phyloP scores from a whole-genome alignment of 2,888 invertebrate genomes.

The Machimus rusticus region DNA sequence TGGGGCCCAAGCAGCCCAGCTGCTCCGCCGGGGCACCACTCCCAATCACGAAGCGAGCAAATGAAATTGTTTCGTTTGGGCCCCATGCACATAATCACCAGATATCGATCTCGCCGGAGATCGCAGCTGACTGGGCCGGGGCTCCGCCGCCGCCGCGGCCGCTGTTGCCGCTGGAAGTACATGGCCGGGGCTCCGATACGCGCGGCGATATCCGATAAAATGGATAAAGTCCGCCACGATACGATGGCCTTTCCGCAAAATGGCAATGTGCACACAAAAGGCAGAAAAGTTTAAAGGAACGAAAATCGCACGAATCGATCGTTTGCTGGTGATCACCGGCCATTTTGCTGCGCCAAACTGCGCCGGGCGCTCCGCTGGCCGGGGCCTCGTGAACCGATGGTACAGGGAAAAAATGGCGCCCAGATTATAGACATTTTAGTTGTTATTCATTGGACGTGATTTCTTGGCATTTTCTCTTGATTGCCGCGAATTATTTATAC shows the following conservation, averaged over 20 bases:
- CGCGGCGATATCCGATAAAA: background rate
- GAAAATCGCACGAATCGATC: constrained; percentile 43
- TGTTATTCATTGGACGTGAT: constrained; percentile 47
- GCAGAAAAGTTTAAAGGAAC: constrained; percentile 4
- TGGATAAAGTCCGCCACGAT: background rate
- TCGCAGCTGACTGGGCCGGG: constrained; percentile 26
- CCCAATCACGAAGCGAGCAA: constrained; percentile 36
- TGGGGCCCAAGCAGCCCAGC: constrained; percentile 1
- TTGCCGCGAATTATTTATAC: constrained; percentile 38
- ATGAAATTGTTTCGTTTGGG: constrained; percentile 43
- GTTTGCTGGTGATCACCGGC: constrained; percentile 46
- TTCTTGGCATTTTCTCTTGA: constrained; percentile 40
- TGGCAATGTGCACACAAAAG: constrained; percentile 14
- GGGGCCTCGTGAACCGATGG: background rate
- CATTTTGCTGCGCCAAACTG: constrained; percentile 42
- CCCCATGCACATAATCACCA: constrained; percentile 28
- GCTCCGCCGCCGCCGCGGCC: background rate
- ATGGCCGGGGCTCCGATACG: background rate
- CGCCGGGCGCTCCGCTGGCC: background rate
- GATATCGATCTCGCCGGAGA: constrained; percentile 36
- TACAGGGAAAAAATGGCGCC: constrained; percentile 43
- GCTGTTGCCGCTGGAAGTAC: background rate
- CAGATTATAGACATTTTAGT: constrained; percentile 44
- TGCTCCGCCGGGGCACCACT: constrained; percentile 26
- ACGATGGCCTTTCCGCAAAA: background rate